Conservation (phyloP, 2,113 vertebrate genomes). For the Dendropsophus ebraccatus region DNA sequence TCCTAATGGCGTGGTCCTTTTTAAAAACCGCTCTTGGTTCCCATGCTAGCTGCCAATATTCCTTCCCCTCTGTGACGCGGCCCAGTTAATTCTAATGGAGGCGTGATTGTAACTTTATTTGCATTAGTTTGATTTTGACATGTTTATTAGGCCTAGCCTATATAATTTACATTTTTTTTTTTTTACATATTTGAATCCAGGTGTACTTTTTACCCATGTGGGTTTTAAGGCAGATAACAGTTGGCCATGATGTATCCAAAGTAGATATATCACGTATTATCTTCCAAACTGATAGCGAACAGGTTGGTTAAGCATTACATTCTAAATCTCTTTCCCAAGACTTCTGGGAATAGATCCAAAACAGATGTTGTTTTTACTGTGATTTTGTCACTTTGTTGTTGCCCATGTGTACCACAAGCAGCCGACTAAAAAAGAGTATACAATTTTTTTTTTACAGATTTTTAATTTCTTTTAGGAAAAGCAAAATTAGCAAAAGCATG, state of each 20-base stretch:
- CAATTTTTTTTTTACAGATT: neutral
- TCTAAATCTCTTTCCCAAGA: neutral
- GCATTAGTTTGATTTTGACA: no score
- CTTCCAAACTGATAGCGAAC: neutral
- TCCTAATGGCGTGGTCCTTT: no score
- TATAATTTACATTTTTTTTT: no score
- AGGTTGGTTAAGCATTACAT: neutral
- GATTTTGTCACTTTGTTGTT: neutral
- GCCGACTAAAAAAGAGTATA: neutral
- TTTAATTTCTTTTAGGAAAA: neutral
- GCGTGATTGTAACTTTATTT: no score
- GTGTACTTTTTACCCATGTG: neutral
- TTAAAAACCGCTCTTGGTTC: no score
- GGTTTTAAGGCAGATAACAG: neutral
- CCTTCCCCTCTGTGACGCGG: no score
- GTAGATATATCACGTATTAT: neutral
- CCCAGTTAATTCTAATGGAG: no score
- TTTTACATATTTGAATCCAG: neutral
- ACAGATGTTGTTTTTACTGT: constrained; percentile 22
- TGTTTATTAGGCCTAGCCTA: no score
- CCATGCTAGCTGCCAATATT: no score
- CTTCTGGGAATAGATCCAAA: constrained; percentile 15
- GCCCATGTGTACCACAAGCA: neutral
- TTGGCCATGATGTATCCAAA: neutral
- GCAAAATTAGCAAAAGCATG: neutral